Percentiles rank a stretch among this genome's conserved stretches.
Evolutionary conservation across 2,888 invertebrate genomes (phyloP).

Genomic region (Noctua fimbriata): DNA sequence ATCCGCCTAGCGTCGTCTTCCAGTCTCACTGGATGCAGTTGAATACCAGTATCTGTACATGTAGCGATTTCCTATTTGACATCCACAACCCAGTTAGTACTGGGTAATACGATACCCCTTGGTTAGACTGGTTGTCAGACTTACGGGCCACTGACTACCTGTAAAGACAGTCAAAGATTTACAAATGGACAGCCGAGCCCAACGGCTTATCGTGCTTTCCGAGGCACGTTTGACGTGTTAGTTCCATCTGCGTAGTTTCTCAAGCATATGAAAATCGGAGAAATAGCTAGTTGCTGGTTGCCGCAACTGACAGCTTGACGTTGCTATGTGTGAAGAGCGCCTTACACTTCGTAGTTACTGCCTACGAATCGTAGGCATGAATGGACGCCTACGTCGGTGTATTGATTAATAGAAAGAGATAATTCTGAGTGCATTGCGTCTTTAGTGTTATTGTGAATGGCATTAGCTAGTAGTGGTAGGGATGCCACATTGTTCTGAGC

Average conservation of each 20-base stretch:
- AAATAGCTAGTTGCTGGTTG: neutral
- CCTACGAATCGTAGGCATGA: constrained; percentile 31
- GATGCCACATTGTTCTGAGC: neutral
- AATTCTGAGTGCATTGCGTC: constrained; percentile 38
- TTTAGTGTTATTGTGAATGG: neutral
- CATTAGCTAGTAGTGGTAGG: neutral
- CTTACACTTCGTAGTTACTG: neutral
- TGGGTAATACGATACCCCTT: neutral
- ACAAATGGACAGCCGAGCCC: neutral
- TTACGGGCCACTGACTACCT: neutral
- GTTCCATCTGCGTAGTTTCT: neutral
- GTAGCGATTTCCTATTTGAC: neutral
- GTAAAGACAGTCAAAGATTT: neutral
- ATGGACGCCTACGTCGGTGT: constrained; percentile 47
- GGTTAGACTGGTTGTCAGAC: neutral
- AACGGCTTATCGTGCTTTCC: neutral
- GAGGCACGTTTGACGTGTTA: neutral
- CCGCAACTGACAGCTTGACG: neutral
- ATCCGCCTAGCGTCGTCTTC: neutral
- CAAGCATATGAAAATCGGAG: neutral
- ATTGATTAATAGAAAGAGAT: constrained; percentile 55
- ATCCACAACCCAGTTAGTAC: neutral
- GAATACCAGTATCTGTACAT: neutral
- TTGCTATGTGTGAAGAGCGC: neutral
- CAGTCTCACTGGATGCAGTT: neutral